Percentiles rank a stretch among this genome's conserved stretches.
These are phyloP conservation scores for Sminthurides aquaticus DNA, from an alignment of 2,888 invertebrate genomes.

Conservation along the genomic window DNA sequence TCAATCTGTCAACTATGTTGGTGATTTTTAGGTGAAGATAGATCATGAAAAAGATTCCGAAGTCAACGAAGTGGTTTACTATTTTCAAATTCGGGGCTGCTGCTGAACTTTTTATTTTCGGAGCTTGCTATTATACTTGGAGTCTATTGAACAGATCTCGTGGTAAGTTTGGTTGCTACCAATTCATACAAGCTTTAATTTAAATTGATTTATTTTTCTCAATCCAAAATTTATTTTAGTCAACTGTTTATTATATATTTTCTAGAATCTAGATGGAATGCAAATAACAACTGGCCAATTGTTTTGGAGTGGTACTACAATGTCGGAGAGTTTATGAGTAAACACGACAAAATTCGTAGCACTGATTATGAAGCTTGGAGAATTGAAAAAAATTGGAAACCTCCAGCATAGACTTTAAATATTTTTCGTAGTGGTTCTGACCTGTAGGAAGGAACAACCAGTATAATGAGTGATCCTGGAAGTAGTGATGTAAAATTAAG, in stretches of 20 bases:
- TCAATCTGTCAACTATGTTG: no score
- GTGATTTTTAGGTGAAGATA: background rate
- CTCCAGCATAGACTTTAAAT: no score
- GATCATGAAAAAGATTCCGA: background rate
- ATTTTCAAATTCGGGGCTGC: conserved; percentile 20
- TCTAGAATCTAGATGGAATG: background rate
- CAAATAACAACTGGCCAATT: conserved; percentile 28
- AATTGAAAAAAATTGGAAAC: conserved; percentile 2
- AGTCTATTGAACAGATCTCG: conserved; percentile 24
- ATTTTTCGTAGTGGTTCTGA: no score
- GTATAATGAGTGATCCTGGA: conserved; percentile 23
- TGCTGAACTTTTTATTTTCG: conserved; percentile 27
- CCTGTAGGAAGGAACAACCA: no score
- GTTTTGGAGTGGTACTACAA: conserved; percentile 35
- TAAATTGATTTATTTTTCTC: conserved; percentile 2
- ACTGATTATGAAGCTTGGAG: conserved; percentile 30
- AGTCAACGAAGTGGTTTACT: background rate
- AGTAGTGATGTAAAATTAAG: conserved; percentile 19
- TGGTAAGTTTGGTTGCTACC: conserved; percentile 25
- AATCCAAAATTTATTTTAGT: no score
- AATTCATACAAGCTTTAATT: background rate
- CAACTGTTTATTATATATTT: no score
- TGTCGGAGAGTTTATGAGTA: conserved; percentile 31
- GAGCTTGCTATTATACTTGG: conserved; percentile 30
- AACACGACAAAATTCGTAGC: conserved; percentile 22